phyloP scores from a whole-genome alignment of 64 coral and sea anemone species.

The Cladopsammia gracilis region DNA sequence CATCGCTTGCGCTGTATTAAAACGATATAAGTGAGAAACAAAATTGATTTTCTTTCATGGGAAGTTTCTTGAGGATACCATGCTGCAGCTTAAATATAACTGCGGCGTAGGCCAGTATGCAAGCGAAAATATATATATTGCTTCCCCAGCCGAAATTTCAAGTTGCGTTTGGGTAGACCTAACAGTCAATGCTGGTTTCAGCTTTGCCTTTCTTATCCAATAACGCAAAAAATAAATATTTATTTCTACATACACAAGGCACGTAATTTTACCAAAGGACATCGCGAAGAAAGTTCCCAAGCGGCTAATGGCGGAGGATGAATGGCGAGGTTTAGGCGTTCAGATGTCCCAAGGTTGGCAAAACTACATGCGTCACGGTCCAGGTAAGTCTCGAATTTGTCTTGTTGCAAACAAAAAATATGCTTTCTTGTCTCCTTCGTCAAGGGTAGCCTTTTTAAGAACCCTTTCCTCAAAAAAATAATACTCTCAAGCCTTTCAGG shows the following conservation, averaged over 20 bases:
- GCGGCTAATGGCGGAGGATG: conserved; percentile 84
- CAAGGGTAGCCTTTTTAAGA: neutral
- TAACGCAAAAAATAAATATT: neutral
- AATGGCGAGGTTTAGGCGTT: conserved; percentile 92
- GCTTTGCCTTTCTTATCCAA: neutral
- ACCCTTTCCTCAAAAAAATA: no score
- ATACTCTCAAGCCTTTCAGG: no score
- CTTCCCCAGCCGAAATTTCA: no score
- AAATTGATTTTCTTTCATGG: no score
- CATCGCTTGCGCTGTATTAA: no score
- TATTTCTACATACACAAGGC: conserved; percentile 50
- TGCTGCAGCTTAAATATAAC: no score
- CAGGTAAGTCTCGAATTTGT: conserved; percentile 66
- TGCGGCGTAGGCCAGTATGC: no score
- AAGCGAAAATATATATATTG: neutral
- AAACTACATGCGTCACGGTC: conserved; percentile 86
- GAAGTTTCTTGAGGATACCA: no score
- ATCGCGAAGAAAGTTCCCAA: conserved; percentile 85
- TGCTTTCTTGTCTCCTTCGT: neutral
- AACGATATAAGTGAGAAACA: no score
- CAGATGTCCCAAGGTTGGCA: conserved; percentile 97
- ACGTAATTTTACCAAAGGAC: conserved; percentile 97
- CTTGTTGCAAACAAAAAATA: neutral
- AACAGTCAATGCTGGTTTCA: neutral
- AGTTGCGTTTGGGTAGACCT: no score